Evolutionary conservation across 1,140 invertebrate species (phyloP).

Genomic region (Thrips palmi): DNA sequence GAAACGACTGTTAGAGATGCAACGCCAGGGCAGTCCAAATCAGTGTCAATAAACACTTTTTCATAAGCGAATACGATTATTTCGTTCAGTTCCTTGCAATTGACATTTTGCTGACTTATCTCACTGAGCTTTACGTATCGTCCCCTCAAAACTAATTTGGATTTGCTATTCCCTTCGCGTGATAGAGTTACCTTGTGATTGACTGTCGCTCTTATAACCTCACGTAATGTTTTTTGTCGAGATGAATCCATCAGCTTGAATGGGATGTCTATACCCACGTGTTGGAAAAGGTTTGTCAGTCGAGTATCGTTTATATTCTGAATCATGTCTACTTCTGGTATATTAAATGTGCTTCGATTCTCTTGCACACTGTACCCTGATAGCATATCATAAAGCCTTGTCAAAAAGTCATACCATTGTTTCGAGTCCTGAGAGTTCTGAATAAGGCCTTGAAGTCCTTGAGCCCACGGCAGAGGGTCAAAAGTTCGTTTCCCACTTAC

Average conservation of each 20-base stretch:
- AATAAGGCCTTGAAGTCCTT: not conserved
- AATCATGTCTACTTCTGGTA: not conserved
- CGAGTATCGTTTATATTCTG: not conserved
- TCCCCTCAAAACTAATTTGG: not conserved
- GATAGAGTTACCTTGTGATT: not conserved
- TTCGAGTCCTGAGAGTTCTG: not conserved
- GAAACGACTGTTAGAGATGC: conserved; percentile 3
- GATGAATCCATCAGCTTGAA: not conserved
- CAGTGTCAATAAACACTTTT: conserved; percentile 4
- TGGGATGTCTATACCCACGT: not conserved
- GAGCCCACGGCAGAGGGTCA: not conserved
- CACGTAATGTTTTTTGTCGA: not conserved
- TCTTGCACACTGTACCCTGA: conserved; percentile 4
- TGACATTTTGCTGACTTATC: not conserved
- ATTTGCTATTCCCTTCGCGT: too few species aligned
- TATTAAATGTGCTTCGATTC: not conserved
- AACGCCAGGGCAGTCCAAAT: not conserved
- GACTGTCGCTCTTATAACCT: not conserved
- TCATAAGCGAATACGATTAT: conserved; percentile 2
- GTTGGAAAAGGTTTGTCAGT: not conserved
- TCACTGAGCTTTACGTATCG: not conserved
- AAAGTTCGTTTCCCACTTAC: not conserved
- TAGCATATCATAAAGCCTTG: not conserved
- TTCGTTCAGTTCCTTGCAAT: not conserved
- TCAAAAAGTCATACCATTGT: conserved; percentile 5